These are phyloP conservation scores for Chaunax sp. DNA, from an alignment of 2,797 vertebrate genomes.

Conservation along the genomic window DNA sequence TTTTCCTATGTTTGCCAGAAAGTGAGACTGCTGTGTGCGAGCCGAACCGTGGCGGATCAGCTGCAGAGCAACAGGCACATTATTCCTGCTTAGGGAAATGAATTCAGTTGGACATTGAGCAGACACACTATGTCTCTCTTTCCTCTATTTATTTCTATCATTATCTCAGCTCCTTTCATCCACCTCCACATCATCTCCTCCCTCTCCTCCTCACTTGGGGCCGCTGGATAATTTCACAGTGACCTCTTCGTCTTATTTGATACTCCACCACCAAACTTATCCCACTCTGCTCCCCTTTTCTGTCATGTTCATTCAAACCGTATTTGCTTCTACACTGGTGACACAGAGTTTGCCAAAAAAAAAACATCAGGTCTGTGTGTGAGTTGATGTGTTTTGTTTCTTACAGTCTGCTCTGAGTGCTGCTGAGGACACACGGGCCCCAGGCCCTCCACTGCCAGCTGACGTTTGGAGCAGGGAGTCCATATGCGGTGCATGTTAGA, in stretches of 20 bases:
- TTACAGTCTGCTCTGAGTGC: conserved; percentile 87
- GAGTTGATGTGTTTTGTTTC: too few relatives aligned
- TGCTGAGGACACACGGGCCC: conserved; percentile 92
- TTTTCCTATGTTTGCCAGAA: conserved; percentile 5
- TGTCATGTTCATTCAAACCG: conserved; percentile 9
- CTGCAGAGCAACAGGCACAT: conserved; percentile 14
- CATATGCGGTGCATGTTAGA: conserved; percentile 94
- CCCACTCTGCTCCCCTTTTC: conserved; percentile 18
- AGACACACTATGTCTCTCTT: conserved; percentile 7
- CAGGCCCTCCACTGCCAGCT: conserved; percentile 96
- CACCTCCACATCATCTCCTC: conserved; percentile 6
- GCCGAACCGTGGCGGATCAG: conserved; percentile 9
- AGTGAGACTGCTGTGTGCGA: conserved; percentile 19
- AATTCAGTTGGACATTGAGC: conserved; percentile 13
- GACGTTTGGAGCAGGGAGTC: conserved; percentile 87
- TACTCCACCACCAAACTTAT: conserved; percentile 31
- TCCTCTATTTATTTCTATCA: conserved; percentile 15
- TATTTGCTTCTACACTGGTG: conserved; percentile 26
- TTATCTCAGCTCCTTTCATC: conserved; percentile 22
- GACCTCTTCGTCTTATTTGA: conserved; percentile 55
- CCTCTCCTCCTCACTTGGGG: conserved; percentile 11
- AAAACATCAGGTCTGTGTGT: not conserved
- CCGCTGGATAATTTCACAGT: conserved; percentile 32
- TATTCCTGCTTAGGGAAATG: conserved; percentile 10
- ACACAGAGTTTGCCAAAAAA: conserved; percentile 4